Conservation (phyloP, 2,888 invertebrate species). For the Stratiomys singularior region DNA sequence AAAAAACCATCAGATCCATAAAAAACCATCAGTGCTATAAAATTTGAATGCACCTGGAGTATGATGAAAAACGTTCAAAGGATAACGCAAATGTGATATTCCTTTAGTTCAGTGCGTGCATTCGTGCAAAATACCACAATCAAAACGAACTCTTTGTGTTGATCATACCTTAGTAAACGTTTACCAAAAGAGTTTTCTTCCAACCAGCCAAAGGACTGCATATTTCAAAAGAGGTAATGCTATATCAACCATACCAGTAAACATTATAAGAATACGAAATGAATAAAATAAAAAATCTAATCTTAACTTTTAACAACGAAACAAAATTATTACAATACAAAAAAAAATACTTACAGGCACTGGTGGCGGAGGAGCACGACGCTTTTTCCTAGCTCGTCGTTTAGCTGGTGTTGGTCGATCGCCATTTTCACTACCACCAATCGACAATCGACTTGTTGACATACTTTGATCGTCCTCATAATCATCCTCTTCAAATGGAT, state of each 20-base stretch:
- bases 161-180: conserved; percentile 33
- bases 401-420: conserved; percentile 64
- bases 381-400: conserved; percentile 71
- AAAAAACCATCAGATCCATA: too few species aligned
- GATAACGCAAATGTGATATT: too few species aligned
- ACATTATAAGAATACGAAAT: background rate
- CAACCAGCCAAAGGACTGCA: conserved; percentile 19
- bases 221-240: conserved; percentile 22
- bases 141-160: background rate
- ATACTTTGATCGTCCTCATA: conserved; percentile 60
- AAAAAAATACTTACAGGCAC: conserved; percentile 54
- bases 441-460: conserved; percentile 25
- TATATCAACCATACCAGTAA: background rate
- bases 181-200: conserved; percentile 10
- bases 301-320: background rate
- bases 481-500: conserved; percentile 69
- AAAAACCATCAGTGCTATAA: too few species aligned
- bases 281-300: background rate
- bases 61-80: too few species aligned
- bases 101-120: background rate
- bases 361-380: conserved; percentile 72
- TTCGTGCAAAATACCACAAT: background rate
- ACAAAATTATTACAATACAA: background rate
- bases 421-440: conserved; percentile 13
- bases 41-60: too few species aligned